phyloP scores from a whole-genome alignment of 1,140 invertebrate species.

The Drosophila sechellia region DNA sequence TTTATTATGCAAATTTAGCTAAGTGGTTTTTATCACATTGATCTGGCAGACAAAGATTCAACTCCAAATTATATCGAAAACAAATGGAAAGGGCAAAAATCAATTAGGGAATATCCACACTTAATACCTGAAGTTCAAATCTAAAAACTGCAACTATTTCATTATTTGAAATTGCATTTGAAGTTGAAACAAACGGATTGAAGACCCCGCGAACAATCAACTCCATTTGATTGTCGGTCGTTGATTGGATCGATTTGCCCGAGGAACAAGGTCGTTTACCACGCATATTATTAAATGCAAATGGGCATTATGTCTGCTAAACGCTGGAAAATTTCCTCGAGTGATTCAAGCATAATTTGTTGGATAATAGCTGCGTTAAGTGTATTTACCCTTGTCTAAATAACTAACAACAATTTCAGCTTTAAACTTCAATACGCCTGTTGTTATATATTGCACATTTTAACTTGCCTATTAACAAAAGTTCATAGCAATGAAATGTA shows the following conservation, averaged over 20 bases:
- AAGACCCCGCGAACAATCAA: conserved; percentile 25
- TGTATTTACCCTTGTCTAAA: neutral
- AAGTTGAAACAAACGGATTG: conserved; percentile 8
- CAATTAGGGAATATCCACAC: neutral
- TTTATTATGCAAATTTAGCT: too few relatives aligned
- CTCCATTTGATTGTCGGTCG: conserved; percentile 6
- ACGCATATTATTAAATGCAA: conserved; percentile 42
- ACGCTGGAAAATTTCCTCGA: conserved; percentile 39
- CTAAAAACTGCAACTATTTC: neutral
- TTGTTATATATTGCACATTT: neutral
- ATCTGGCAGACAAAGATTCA: too few relatives aligned
- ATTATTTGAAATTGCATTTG: conserved; percentile 20
- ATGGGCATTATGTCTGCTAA: conserved; percentile 45
- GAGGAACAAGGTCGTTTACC: conserved; percentile 49
- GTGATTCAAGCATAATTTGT: conserved; percentile 34
- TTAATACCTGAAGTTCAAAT: too few relatives aligned
- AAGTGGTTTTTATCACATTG: too few relatives aligned
- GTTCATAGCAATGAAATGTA: conserved; percentile 7
- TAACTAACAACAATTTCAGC: neutral
- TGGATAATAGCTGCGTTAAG: conserved; percentile 6
- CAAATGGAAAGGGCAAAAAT: neutral
- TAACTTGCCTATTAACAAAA: neutral
- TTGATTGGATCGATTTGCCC: conserved; percentile 7
- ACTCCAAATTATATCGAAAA: too few relatives aligned
- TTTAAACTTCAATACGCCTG: neutral